Conservation (phyloP, 1,140 invertebrate genomes). For the Ditylenchus dipsaci region DNA sequence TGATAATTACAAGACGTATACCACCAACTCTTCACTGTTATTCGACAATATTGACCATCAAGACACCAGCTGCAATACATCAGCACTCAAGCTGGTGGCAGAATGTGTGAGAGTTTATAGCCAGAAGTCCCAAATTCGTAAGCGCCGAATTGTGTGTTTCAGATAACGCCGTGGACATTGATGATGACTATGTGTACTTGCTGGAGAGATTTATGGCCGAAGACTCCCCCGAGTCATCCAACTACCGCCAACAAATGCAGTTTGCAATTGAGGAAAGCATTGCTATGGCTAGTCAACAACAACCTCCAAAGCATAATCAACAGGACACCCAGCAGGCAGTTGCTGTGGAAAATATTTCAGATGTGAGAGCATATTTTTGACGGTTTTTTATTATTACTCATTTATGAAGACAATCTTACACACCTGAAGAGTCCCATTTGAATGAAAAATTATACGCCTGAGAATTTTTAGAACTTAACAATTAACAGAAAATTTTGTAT, state of each 20-base stretch:
- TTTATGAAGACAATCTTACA: no score
- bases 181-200: slow-evolving; percentile 29
- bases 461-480: no score
- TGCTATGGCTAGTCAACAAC: background rate
- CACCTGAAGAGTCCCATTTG: no score
- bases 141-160: background rate
- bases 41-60: slow-evolving; percentile 17
- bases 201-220: slow-evolving; percentile 19
- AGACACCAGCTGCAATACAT: slow-evolving; percentile 3
- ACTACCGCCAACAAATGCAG: slow-evolving; percentile 21
- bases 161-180: slow-evolving; percentile 30
- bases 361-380: background rate
- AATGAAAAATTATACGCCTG: no score
- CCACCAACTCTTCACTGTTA: slow-evolving; percentile 9
- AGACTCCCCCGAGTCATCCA: background rate
- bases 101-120: slow-evolving; percentile 2
- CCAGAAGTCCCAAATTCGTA: no score
- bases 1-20: slow-evolving; percentile 11
- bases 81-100: background rate
- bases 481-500: no score
- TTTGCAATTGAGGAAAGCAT: slow-evolving; percentile 28
- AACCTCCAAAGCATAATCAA: background rate
- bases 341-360: background rate
- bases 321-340: background rate
- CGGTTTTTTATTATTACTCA: background rate